Conservation (phyloP, 2,888 invertebrate species). For the Cyclophora punctaria region DNA sequence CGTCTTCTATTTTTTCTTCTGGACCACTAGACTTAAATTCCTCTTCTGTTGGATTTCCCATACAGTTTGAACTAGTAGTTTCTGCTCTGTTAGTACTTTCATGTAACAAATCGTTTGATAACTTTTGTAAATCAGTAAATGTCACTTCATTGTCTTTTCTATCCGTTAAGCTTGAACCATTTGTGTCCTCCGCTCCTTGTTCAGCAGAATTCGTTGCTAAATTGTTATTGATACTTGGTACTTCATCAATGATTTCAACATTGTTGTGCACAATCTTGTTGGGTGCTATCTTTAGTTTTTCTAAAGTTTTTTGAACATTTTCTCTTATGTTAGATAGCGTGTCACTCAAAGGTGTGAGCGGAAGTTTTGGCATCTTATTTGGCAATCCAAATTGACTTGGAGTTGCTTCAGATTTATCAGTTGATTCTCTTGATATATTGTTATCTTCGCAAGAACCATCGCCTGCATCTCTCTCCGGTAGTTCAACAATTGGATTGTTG, state of each 20-base stretch:
- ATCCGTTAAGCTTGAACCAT: no score
- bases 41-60: neutral
- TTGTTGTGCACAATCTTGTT: neutral
- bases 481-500: neutral
- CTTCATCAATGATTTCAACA: neutral
- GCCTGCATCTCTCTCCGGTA: no score
- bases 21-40: neutral
- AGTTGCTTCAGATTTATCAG: no score
- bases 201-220: neutral
- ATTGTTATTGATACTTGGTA: neutral
- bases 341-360: constrained; percentile 11
- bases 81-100: constrained; percentile 12
- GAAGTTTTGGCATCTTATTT: no score
- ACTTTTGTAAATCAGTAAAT: constrained; percentile 43
- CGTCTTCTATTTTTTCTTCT: neutral
- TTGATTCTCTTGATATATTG: no score
- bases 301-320: constrained; percentile 27
- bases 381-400: no score
- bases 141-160: constrained; percentile 9
- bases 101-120: constrained; percentile 44
- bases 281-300: constrained; percentile 23
- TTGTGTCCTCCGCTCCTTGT: no score
- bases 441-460: no score
- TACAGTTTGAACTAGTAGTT: constrained; percentile 2
- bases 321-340: constrained; percentile 25